Base-by-base conservation (phyloP, 2,113 vertebrate genomes). In the Oostethus manadensis region DNA sequence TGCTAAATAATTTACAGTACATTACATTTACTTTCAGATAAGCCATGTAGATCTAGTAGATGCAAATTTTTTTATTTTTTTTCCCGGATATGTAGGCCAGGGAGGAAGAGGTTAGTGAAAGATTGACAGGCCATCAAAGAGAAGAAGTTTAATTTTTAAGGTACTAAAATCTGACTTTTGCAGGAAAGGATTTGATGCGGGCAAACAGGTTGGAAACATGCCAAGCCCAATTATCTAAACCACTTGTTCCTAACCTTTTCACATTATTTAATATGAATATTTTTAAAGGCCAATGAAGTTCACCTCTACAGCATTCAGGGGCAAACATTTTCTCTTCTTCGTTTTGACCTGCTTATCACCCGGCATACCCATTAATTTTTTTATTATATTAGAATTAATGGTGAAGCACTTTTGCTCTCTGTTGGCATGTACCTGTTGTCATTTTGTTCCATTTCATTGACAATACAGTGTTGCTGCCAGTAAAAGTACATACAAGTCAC, bases 201-300 rank as follows among this genome's bases (percentile, higher is more conserved):
- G 50, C 7, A 51, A 33, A 40, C n/a, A 22, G 11, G 2, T 7
- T 55, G 53, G 53, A 56, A 56, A 15, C 18, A 21, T 15, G 53
- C 33, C 53, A 22, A 40, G 54, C 35, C n/a, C n/a, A 29, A 18
- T 54, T 35, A 54, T 35, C 16, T 6, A 18, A 38, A 54, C n/a
- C 17, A 55, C 53, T 18, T 18, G 53, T 55, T 38, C 53, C 33
- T 11, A 20, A 7, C 9, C 5, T 54, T 35, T 56, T 40, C 18
- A 40, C 18, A 42, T 56, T 15, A 22, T 14, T 56, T 56, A 11
- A 56, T 40, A 43, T 16, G 13, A 56, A 43, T 43, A 21, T 5
- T 16, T 56, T 56, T 42, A 4, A 15, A 56, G 54, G 53, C 35
- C n/a, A 56, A 20, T 56, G 10, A 56, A 21, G 54, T 56, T 56